These are phyloP conservation scores for Xyrichtys novacula DNA, from an alignment of 2,797 vertebrate species.

Conservation along the genomic window DNA sequence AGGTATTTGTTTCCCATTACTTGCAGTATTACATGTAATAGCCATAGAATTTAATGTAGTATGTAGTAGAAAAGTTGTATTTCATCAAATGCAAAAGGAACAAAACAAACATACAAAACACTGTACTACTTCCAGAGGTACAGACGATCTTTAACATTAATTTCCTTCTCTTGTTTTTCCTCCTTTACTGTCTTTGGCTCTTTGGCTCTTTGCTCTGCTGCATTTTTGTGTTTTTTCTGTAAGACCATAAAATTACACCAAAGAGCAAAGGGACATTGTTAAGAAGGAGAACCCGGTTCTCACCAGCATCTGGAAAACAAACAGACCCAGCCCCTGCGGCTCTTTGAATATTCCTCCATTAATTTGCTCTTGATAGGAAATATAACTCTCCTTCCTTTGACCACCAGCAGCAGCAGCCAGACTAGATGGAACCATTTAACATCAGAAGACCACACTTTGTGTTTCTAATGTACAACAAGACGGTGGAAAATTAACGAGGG, in stretches of 20 bases:
- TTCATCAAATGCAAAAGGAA: too few species aligned
- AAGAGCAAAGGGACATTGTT: constrained; percentile 58
- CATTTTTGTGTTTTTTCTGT: constrained; percentile 13
- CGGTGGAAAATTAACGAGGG: constrained; percentile 47
- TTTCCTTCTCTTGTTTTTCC: constrained; percentile 4
- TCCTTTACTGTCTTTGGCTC: not conserved
- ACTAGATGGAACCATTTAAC: constrained; percentile 37
- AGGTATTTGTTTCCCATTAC: too few species aligned
- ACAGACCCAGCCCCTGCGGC: constrained; percentile 60
- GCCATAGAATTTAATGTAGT: too few species aligned
- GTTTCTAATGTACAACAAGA: constrained; percentile 34
- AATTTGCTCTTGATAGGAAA: constrained; percentile 70
- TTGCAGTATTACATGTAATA: too few species aligned
- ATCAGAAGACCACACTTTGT: constrained; percentile 22
- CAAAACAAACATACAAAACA: too few species aligned
- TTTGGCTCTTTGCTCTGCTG: constrained; percentile 2
- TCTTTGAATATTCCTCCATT: constrained; percentile 60
- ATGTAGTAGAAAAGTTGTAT: too few species aligned
- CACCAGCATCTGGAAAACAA: constrained; percentile 65
- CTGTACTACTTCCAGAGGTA: too few species aligned
- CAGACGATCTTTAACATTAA: not conserved
- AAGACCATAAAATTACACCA: constrained; percentile 40
- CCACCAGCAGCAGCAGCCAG: constrained; percentile 32
- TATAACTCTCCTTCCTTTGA: constrained; percentile 38
- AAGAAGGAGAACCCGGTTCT: constrained; percentile 49